phyloP scores from a whole-genome alignment of 2,797 vertebrate species.

The Enteromius paludinosus region DNA sequence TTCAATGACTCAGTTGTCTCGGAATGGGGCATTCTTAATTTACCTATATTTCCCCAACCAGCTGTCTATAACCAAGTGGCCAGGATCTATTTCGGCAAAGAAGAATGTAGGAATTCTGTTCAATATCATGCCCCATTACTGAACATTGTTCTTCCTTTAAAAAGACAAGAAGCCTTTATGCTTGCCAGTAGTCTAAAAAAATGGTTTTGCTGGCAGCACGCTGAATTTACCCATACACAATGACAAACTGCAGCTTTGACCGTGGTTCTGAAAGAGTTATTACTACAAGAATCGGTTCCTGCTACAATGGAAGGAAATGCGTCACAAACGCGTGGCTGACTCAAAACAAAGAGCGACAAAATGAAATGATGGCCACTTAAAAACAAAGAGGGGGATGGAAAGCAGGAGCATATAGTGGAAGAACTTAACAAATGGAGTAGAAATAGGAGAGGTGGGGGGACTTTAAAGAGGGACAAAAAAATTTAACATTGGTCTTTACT shows the following conservation, averaged over 20 bases:
- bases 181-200: slow-evolving; percentile 11
- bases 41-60: slow-evolving; percentile 31
- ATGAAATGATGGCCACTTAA: slow-evolving; percentile 61
- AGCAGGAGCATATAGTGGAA: slow-evolving; percentile 74
- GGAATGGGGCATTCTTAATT: slow-evolving; percentile 20
- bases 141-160: slow-evolving; percentile 29
- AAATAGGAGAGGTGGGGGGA: slow-evolving; percentile 69
- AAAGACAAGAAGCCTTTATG: slow-evolving; percentile 30
- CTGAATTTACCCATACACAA: slow-evolving; percentile 19
- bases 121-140: slow-evolving; percentile 20
- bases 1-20: slow-evolving; percentile 53
- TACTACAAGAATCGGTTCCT: slow-evolving; percentile 71
- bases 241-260: slow-evolving; percentile 34
- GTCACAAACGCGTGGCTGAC: slow-evolving; percentile 69
- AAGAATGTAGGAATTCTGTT: slow-evolving; percentile 13
- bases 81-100: slow-evolving; percentile 18
- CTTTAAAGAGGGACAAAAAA: slow-evolving; percentile 63
- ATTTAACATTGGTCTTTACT: slow-evolving; percentile 64
- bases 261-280: slow-evolving; percentile 53
- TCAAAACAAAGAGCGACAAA: slow-evolving; percentile 76
- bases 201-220: neutral
- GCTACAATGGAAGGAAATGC: slow-evolving; percentile 85
- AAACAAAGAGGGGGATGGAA: slow-evolving; percentile 70
- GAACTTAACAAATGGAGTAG: slow-evolving; percentile 74
- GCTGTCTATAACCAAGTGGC: slow-evolving; percentile 12